phyloP scores from a whole-genome alignment of 2,797 vertebrate genomes.

The Sebastes flavidus region DNA sequence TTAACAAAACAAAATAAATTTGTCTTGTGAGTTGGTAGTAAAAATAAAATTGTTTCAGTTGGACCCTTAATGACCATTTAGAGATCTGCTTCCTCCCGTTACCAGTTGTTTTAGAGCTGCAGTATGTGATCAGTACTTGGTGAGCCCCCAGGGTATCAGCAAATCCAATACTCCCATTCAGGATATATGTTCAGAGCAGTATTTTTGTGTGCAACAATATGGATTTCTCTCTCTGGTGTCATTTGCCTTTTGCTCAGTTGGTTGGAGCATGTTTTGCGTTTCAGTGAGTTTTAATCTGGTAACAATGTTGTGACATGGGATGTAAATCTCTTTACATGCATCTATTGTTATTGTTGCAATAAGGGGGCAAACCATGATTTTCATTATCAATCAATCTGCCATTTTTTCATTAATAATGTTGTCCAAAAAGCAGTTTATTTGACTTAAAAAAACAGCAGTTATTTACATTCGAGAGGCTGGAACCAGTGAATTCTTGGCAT shows the following conservation, averaged over 20 bases:
- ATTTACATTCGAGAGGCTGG: background rate
- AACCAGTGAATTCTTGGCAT: background rate
- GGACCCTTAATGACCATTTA: slow-evolving; percentile 4
- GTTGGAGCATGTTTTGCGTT: slow-evolving; percentile 5
- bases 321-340: background rate
- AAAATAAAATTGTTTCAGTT: background rate
- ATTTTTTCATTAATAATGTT: background rate
- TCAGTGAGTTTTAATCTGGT: background rate
- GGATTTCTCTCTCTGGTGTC: slow-evolving; percentile 34
- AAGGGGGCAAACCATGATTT: background rate
- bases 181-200: slow-evolving; percentile 15
- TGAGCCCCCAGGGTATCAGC: slow-evolving; percentile 11
- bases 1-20: background rate
- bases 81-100: slow-evolving; percentile 1
- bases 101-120: slow-evolving; percentile 7
- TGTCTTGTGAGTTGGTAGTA: background rate
- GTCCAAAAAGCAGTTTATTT: background rate
- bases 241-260: slow-evolving; percentile 14
- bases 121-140: slow-evolving; percentile 30
- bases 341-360: background rate
- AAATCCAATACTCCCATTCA: slow-evolving; percentile 32
- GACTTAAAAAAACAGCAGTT: background rate
- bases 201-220: slow-evolving; percentile 28
- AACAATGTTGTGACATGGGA: background rate
- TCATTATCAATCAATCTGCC: background rate